Evolutionary conservation across 2,113 vertebrate species (phyloP).

Genomic region (Sorex araneus): DNA sequence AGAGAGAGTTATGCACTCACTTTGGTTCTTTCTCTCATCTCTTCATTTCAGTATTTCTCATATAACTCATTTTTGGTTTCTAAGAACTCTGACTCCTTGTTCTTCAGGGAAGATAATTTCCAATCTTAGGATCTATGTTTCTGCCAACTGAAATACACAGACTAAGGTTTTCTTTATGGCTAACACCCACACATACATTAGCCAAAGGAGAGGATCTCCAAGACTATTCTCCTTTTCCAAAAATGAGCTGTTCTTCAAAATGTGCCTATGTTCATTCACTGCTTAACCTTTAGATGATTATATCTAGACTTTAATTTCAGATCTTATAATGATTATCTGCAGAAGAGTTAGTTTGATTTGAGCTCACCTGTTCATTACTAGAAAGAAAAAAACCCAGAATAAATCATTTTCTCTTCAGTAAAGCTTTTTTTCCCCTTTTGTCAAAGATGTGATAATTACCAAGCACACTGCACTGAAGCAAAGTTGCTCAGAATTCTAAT

Average conservation of each 20-base stretch:
- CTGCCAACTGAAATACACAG: neutral
- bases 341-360: constrained; percentile 34
- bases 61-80: neutral
- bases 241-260: neutral
- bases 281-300: neutral
- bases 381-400: neutral
- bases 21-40: neutral
- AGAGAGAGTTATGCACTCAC: neutral
- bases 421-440: neutral
- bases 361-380: neutral
- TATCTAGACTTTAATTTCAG: constrained; percentile 21
- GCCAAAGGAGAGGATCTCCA: neutral
- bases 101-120: constrained; percentile 27
- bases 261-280: neutral
- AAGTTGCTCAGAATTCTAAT: constrained; percentile 47
- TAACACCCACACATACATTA: neutral
- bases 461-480: neutral
- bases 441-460: constrained; percentile 2
- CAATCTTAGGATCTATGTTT: constrained; percentile 34
- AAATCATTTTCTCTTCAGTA: constrained; percentile 26
- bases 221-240: neutral
- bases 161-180: neutral
- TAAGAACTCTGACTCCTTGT: neutral
- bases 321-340: neutral
- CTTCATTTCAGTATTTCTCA: neutral